These are phyloP conservation scores for Bombus haemorrhoidalis DNA, from an alignment of 1,140 invertebrate species.

Conservation along the genomic window DNA sequence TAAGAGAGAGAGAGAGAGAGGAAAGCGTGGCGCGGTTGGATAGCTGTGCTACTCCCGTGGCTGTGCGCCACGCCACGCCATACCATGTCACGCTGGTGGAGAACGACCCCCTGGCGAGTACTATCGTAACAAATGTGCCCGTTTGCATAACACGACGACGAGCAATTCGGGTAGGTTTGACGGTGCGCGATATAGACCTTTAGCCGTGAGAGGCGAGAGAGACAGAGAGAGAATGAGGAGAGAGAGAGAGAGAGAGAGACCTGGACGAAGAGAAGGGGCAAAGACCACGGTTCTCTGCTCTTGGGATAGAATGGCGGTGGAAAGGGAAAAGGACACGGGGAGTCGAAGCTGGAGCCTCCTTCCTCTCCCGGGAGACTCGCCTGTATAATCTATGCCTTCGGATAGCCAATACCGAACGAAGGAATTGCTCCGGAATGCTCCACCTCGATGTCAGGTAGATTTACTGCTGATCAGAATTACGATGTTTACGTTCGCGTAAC, in stretches of 20 bases:
- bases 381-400: slow-evolving; percentile 76
- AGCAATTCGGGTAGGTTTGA: slow-evolving; percentile 83
- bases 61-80: slow-evolving; percentile 36
- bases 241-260: background rate
- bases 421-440: slow-evolving; percentile 14
- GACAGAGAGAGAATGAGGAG: background rate
- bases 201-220: slow-evolving; percentile 57
- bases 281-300: background rate
- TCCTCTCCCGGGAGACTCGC: slow-evolving; percentile 63
- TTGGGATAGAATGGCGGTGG: background rate
- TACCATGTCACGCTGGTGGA: slow-evolving; percentile 70
- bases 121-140: slow-evolving; percentile 82
- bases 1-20: slow-evolving; percentile 22
- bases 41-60: slow-evolving; percentile 58
- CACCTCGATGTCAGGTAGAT: slow-evolving; percentile 40
- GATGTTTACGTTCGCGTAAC: slow-evolving; percentile 42
- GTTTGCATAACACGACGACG: slow-evolving; percentile 83
- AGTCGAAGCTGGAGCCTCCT: slow-evolving; percentile 54
- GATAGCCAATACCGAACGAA: slow-evolving; percentile 76
- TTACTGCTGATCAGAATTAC: slow-evolving; percentile 47
- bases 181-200: slow-evolving; percentile 82
- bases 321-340: slow-evolving; percentile 21
- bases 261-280: slow-evolving; percentile 18
- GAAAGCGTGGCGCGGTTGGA: slow-evolving; percentile 21
- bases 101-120: slow-evolving; percentile 78